phyloP scores from a whole-genome alignment of 2,113 vertebrate species.

The Upupa epops region DNA sequence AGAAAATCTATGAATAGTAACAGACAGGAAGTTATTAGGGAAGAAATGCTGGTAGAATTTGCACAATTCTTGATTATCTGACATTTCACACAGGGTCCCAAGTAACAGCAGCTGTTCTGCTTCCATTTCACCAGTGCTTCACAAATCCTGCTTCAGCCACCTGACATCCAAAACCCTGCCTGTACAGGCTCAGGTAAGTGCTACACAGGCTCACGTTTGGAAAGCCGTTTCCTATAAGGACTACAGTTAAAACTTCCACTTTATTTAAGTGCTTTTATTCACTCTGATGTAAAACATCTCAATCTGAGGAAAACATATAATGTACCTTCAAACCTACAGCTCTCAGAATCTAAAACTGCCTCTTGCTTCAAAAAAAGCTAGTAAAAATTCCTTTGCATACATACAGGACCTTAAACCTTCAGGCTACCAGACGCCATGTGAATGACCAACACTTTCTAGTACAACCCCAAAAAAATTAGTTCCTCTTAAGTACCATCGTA shows the following conservation, averaged over 20 bases:
- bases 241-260: neutral
- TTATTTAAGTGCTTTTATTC: neutral
- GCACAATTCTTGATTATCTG: neutral
- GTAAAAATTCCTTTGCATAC: neutral
- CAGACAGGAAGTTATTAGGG: neutral
- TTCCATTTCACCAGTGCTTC: neutral
- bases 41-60: neutral
- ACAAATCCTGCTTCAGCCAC: neutral
- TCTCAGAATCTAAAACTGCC: neutral
- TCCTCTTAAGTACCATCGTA: neutral
- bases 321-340: neutral
- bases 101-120: neutral
- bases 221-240: neutral
- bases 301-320: neutral
- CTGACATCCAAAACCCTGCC: neutral
- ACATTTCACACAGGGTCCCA: neutral
- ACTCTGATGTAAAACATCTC: neutral
- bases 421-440: neutral
- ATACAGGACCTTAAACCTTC: neutral
- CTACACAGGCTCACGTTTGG: neutral
- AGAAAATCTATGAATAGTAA: constrained; percentile 4
- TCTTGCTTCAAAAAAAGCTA: neutral
- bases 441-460: neutral
- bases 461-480: neutral
- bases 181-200: neutral